Base-by-base conservation (phyloP, 1,140 invertebrate species). In the Drosophila elegans region DNA sequence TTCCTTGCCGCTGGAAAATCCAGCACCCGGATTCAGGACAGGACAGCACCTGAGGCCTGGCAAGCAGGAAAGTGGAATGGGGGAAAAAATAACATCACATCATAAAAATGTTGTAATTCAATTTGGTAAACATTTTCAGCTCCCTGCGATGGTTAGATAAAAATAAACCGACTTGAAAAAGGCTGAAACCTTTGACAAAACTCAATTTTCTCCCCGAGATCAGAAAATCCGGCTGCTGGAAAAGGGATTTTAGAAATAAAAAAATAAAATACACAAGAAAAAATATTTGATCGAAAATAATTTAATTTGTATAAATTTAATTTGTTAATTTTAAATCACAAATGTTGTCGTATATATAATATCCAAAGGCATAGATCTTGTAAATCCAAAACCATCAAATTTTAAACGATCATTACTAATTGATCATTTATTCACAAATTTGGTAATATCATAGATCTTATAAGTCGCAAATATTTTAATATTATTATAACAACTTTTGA, bases 71-170 rank as follows among this genome's bases (percentile, higher is more conserved):
- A 13, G 27, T 9, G 16, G 32, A 10, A 34, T 21, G 42, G 13
- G 7, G 6, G 4, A 27, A 51, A 54, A 61, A 53, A 27, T 38
- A 62, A 59, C 63, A 61, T 59, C 56, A 73, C 71, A 45, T 69
- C 51, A 63, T 54, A 60, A 60, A 59, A 63, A 51, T 69, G 27
- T 57, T 57, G 51, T 80, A 80, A 80, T 81, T 77, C 42, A 46
- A 81, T 80, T 77, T 80, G 60, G 59, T 60, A 54, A 62, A 64
- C 41, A 71, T 48, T 80, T 75, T 72, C 61, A 25, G 64, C 54
- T 16, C 45, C 41, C 64, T 57, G 16, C 36, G n/a, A 49, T 46
- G 74, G 61, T 45, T 55, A 66, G 46, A 44, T 53, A 52, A 52
- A 53, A 68, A 67, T 64, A 68, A 68, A 53, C 21, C 38, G 13